phyloP scores from a whole-genome alignment of 2,888 invertebrate genomes.

The Cerceris rybyensis region DNA sequence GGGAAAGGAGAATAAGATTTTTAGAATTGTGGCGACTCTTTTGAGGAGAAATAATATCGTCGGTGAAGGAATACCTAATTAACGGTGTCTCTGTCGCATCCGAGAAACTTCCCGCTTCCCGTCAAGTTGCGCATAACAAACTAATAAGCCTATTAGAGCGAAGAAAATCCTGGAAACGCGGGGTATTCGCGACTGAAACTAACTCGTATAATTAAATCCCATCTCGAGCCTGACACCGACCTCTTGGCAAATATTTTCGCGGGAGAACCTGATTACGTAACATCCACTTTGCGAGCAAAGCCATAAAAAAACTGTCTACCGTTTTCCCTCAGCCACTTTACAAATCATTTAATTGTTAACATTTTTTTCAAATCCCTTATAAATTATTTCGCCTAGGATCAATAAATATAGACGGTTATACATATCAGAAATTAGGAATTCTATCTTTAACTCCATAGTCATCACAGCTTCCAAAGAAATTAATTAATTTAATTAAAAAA shows the following conservation, averaged over 20 bases:
- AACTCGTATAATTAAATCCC: slow-evolving; percentile 38
- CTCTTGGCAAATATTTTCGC: slow-evolving; percentile 9
- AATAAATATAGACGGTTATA: too few relatives aligned
- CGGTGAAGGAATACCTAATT: slow-evolving; percentile 6
- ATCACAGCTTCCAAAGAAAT: not conserved
- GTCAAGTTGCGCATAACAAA: slow-evolving; percentile 23
- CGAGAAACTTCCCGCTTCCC: not conserved
- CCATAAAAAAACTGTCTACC: not conserved
- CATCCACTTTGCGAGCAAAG: slow-evolving; percentile 17
- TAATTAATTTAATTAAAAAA: not conserved
- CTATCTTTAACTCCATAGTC: not conserved
- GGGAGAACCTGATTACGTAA: slow-evolving; percentile 25
- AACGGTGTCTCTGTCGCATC: not conserved
- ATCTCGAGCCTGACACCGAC: slow-evolving; percentile 12
- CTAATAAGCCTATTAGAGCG: slow-evolving; percentile 35
- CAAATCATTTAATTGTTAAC: not conserved
- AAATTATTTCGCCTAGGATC: too few relatives aligned
- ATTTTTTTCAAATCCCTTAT: too few relatives aligned
- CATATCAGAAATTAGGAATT: not conserved
- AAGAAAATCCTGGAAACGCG: slow-evolving; percentile 14
- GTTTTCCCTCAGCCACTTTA: not conserved
- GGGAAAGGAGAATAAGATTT: not conserved
- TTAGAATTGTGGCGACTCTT: not conserved
- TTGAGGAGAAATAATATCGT: not conserved
- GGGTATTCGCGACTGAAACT: slow-evolving; percentile 15